These are phyloP conservation scores for Lampropteryx suffumata DNA, from an alignment of 2,888 invertebrate genomes.

Conservation along the genomic window DNA sequence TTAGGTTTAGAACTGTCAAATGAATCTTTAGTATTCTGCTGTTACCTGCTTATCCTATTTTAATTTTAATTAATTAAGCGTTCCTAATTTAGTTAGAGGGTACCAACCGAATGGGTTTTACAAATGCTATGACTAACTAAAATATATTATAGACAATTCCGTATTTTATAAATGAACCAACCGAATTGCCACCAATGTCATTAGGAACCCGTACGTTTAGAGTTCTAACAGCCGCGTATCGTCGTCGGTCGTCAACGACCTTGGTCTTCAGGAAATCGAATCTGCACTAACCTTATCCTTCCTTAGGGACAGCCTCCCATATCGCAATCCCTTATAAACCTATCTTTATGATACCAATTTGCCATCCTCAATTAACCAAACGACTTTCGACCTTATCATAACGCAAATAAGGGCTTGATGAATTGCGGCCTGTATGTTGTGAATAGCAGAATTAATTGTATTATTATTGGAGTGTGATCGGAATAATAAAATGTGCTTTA, in stretches of 20 bases:
- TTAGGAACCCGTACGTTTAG: no score
- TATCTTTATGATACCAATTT: conserved; percentile 24
- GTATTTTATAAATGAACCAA: no score
- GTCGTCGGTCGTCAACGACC: conserved; percentile 3
- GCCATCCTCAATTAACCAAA: conserved; percentile 15
- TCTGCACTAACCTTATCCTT: conserved; percentile 18
- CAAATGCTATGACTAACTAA: no score
- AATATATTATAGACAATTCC: no score
- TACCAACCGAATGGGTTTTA: no score
- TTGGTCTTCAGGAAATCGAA: conserved; percentile 34
- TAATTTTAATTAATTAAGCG: no score
- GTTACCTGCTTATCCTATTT: no score
- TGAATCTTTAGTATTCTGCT: no score
- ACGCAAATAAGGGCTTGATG: conserved; percentile 10
- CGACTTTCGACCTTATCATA: conserved; percentile 13
- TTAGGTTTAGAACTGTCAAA: no score
- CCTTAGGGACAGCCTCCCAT: conserved; percentile 34
- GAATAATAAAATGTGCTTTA: conserved; percentile 45
- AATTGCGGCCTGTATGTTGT: conserved; percentile 48
- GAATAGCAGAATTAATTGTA: conserved; percentile 77
- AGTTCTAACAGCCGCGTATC: no score
- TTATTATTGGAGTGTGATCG: conserved; percentile 65
- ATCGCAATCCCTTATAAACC: conserved; percentile 24
- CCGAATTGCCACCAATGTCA: no score
- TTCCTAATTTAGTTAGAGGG: no score